Evolutionary conservation across 2,797 vertebrate species (phyloP), one percentile per base, ranked within the genome.

Genomic region (Huso huso): DNA sequence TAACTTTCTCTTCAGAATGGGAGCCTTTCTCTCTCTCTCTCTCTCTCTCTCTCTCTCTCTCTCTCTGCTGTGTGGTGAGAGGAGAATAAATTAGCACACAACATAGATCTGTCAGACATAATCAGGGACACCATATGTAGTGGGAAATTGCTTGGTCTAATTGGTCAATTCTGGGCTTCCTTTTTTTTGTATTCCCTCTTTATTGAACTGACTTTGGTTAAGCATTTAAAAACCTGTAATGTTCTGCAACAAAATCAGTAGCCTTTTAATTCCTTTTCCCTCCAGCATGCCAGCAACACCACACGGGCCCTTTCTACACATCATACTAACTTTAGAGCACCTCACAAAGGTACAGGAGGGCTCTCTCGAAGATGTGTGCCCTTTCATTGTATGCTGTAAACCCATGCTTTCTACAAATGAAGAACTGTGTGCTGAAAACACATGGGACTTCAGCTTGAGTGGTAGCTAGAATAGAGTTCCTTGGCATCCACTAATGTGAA

Each of bases 201-300:
- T 76, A 83, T 77, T 70, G 51, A 87, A 85, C 70, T 70, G 68
- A 72, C 70, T 79, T 76, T 81, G 80, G 66, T 78, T 76, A 78
- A 81, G 73, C 74, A 72, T 79, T 77, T 81, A 80, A 75, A 70
- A 79, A 68, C 61, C 76, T 82, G 77, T 75, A 79, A 74, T 80
- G 81, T 62, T 68, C 53, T n/a, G 65, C 75, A 70, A 55, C 55
- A 78, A 79, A 80, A 84, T 86, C 85, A 81, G 84, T 84, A 68
- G 74, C 18, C 66, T 75, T 74, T 79, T 66, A 78, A 78, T 69
- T 48, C n/a, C 18, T 49, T 48, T 60, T 13, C 48, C 58, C 15
- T 18, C 15, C 15, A 18, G 15, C 15, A 18, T 1, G 15, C 15
- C 15, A 18, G 15, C 15, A 18, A 18, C 15, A 18, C 15, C 15